Percentiles rank a stretch among this genome's conserved stretches.
Evolutionary conservation across 1,140 invertebrate species (phyloP).

Genomic region (Microplitis demolitor): DNA sequence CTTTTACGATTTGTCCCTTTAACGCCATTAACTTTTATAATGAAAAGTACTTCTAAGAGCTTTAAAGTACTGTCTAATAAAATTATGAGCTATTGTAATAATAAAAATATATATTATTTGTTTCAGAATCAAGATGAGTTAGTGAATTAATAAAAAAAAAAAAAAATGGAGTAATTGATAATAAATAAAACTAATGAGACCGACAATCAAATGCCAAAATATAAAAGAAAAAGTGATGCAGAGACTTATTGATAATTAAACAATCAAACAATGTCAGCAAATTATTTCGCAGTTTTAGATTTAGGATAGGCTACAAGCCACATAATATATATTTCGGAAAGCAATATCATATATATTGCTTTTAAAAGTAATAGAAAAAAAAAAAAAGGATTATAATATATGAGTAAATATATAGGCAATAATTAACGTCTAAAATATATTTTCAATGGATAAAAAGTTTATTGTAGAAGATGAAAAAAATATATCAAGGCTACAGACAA

Average conservation of each 20-base stretch:
- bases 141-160: too few relatives aligned
- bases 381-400: too few relatives aligned
- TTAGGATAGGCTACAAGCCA: constrained; percentile 45
- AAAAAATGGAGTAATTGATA: too few relatives aligned
- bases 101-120: too few relatives aligned
- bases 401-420: too few relatives aligned
- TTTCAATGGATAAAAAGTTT: constrained; percentile 13
- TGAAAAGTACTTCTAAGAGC: too few relatives aligned
- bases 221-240: constrained; percentile 21
- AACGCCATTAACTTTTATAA: too few relatives aligned
- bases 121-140: too few relatives aligned
- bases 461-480: background rate
- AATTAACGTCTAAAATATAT: background rate
- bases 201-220: constrained; percentile 9
- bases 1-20: too few relatives aligned
- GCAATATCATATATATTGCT: too few relatives aligned
- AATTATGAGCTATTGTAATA: too few relatives aligned
- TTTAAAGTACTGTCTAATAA: too few relatives aligned
- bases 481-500: background rate
- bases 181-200: background rate
- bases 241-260: constrained; percentile 24
- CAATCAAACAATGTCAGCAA: constrained; percentile 48
- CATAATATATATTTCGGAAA: background rate
- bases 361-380: background rate
- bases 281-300: constrained; percentile 53